A percentile compares a stretch with the other conserved stretches of the same genome.
phyloP scores from a whole-genome alignment of 2,113 vertebrate genomes.

The Tylochromis polylepis region DNA sequence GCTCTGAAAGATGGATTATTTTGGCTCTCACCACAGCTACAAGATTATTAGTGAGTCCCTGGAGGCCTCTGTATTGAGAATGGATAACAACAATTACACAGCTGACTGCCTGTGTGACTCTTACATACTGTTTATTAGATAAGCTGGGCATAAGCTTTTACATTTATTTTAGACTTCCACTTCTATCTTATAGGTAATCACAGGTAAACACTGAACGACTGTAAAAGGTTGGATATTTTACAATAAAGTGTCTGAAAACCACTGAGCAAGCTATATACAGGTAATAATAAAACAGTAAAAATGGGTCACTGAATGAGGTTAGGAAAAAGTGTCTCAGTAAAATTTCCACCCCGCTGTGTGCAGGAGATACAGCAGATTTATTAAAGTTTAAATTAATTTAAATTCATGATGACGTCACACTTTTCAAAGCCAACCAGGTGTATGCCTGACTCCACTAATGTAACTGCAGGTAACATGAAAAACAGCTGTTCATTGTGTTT shows the following conservation, averaged over 20 bases:
- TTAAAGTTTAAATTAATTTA: neutral
- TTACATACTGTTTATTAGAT: too few relatives aligned
- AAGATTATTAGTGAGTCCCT: neutral
- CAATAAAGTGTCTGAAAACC: too few relatives aligned
- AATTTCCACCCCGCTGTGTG: neutral
- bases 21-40: neutral
- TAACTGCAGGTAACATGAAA: neutral
- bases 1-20: neutral
- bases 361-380: neutral
- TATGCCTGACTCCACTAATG: neutral
- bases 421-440: neutral
- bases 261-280: too few relatives aligned
- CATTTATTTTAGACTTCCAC: too few relatives aligned
- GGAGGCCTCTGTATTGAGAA: neutral
- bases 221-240: too few relatives aligned
- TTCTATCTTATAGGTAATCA: too few relatives aligned
- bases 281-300: neutral
- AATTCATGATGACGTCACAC: neutral
- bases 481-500: neutral
- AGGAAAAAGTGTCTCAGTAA: neutral
- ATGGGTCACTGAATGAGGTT: neutral
- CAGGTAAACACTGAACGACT: too few relatives aligned
- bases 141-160: too few relatives aligned
- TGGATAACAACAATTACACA: neutral
- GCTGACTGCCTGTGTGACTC: accelerated